Base-by-base conservation (phyloP, 1,140 invertebrate genomes). In the Drosophila malerkotliana region DNA sequence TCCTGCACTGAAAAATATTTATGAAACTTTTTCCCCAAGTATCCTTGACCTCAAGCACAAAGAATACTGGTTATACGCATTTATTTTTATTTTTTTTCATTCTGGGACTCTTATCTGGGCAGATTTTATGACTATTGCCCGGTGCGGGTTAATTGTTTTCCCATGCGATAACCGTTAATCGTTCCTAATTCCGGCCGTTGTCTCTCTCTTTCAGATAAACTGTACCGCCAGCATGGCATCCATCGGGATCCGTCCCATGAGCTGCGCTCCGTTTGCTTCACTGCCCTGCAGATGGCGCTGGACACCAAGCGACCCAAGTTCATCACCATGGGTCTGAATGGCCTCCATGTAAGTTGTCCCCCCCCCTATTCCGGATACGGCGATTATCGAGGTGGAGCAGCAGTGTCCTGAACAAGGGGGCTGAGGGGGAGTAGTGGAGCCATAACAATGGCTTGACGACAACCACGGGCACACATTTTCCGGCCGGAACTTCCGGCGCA, bases 241-340 rank as follows among this genome's bases (percentile, higher is more conserved):
- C 92, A 95, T 48, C 94, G 96, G 71, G 96, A 95, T 91, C 95
- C 97, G 14, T 96, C 96, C 28, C 95, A 97, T 93, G 96, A 97
- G 92, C 87, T 98, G 60, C 94, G 97, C 87, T 94, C 96, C 58
- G 95, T 95, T 79, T 98, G 96, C 92, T 94, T 98, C 77, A 93
- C 95, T 67, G 95, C 96, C 7, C 93, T 98, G 77, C 96, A 97
- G 92, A 92, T 96, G 77, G 96, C 97, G n/a, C 91, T 98, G 54
- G 97, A 98, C 92, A 97, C 95, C 47, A 97, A 96, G 92, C 94
- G 95, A 74, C 96, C 95, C 81, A 97, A 97, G 92, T 94, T 98
- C 61, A 94, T 97, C 47, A 93, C 94, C 24, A 94, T 96, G 91
- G 96, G 96, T 32, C 92, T 98, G 14, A 95, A 95, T 90, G 97